Evolutionary conservation across 2,797 vertebrate genomes (phyloP).

Genomic region (Anolis apletophallus): DNA sequence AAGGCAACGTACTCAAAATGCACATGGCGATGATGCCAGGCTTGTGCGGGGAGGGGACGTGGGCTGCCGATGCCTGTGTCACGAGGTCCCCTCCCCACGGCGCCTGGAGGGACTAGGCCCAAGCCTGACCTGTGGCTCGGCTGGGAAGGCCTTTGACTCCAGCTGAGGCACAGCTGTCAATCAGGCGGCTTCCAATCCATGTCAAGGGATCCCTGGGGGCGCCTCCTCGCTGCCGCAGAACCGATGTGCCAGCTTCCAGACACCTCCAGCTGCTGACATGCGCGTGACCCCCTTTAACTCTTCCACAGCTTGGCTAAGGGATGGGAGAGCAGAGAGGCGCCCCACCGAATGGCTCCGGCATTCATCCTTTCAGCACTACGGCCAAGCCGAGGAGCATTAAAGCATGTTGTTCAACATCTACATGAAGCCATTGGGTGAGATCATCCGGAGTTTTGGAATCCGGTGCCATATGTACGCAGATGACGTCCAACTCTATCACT

Average conservation of each 20-base stretch:
- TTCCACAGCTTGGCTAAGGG: background rate
- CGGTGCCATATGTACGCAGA: too few relatives aligned
- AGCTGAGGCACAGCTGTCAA: slow-evolving; percentile 86
- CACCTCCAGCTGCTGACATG: slow-evolving; percentile 25
- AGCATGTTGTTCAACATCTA: background rate
- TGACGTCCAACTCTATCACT: too few relatives aligned
- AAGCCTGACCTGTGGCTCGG: slow-evolving; percentile 77
- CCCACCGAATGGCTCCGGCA: too few relatives aligned
- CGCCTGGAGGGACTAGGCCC: slow-evolving; percentile 22
- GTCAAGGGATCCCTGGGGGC: background rate
- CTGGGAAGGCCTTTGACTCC: slow-evolving; percentile 82
- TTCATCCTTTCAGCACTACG: background rate
- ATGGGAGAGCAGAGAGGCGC: too few relatives aligned
- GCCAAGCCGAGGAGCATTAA: background rate
- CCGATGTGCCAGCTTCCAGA: slow-evolving; percentile 3
- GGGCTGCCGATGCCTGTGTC: background rate
- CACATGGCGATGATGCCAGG: background rate
- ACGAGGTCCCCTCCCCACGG: background rate
- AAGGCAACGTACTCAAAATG: too few relatives aligned
- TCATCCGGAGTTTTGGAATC: too few relatives aligned
- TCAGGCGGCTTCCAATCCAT: slow-evolving; percentile 67
- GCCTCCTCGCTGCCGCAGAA: background rate
- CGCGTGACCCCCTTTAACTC: slow-evolving; percentile 21
- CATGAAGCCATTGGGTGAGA: too few relatives aligned
- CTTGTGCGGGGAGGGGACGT: fast-evolving